A percentile compares a stretch with the other conserved stretches of the same genome.
phyloP scores from a whole-genome alignment of 2,797 vertebrate genomes.

The Microctenopoma steveboyesi region DNA sequence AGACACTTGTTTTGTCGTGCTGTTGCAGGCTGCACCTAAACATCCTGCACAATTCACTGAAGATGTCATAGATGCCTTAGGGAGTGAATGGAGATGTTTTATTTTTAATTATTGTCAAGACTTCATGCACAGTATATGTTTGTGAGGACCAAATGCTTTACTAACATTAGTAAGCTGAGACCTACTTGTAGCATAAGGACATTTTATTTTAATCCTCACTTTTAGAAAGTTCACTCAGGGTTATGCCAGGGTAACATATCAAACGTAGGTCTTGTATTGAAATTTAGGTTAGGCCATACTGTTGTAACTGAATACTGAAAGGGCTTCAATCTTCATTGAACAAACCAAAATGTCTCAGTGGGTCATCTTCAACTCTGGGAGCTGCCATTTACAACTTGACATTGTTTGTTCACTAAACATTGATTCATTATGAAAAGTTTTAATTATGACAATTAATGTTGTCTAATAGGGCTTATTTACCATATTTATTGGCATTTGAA shows the following conservation, averaged over 20 bases:
- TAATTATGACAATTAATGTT: too few species aligned
- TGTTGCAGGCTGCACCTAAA: slow-evolving; percentile 27
- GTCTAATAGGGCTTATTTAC: too few species aligned
- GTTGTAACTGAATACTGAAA: neutral
- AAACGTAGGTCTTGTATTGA: neutral
- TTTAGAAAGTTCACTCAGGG: neutral
- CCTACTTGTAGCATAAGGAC: neutral
- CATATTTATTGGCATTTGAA: neutral
- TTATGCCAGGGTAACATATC: neutral
- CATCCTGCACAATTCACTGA: neutral
- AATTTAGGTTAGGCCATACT: too few species aligned
- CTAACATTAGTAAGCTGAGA: neutral
- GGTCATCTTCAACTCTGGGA: too few species aligned
- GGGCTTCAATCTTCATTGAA: too few species aligned
- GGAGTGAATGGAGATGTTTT: neutral
- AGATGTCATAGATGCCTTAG: neutral
- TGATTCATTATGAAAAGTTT: too few species aligned
- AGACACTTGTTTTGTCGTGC: slow-evolving; percentile 48
- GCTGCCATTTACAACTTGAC: too few species aligned
- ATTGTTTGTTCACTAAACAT: too few species aligned
- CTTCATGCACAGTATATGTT: neutral
- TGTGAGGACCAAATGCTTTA: neutral
- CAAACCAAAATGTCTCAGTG: too few species aligned
- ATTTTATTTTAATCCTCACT: neutral
- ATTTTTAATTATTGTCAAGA: neutral